Evolutionary conservation across 1,140 invertebrate species (phyloP).

Genomic region (Stegodyphus dumicola): DNA sequence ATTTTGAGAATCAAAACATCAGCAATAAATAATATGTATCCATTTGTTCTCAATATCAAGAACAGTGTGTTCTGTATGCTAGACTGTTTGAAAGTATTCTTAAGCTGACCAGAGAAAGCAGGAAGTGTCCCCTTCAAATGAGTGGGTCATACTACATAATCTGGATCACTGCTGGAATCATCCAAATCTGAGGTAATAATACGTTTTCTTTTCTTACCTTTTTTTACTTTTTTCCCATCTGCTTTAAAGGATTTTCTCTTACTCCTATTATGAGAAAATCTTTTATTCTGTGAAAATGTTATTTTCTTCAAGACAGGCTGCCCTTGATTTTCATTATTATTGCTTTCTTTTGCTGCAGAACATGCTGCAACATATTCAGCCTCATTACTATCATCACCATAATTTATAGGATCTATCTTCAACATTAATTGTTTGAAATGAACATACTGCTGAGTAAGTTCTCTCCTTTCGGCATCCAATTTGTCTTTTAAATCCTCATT

Average conservation of each 20-base stretch:
- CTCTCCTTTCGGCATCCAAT: slow-evolving; percentile 25
- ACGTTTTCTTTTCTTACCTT: slow-evolving; percentile 72
- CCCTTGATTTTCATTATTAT: not conserved
- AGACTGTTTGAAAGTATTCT: slow-evolving; percentile 18
- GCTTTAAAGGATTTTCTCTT: slow-evolving; percentile 64
- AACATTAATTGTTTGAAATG: slow-evolving; percentile 93
- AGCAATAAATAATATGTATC: slow-evolving; percentile 44
- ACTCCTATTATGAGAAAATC: slow-evolving; percentile 24
- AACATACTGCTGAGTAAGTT: slow-evolving; percentile 84
- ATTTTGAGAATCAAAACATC: slow-evolving; percentile 24
- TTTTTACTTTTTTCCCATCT: slow-evolving; percentile 76
- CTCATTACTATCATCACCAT: slow-evolving; percentile 75
- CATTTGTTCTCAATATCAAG: slow-evolving; percentile 20
- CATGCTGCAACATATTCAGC: not conserved
- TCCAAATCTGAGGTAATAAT: slow-evolving; percentile 74
- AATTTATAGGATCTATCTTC: slow-evolving; percentile 88
- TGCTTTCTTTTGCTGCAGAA: slow-evolving; percentile 14
- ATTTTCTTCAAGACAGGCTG: not conserved
- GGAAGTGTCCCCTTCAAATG: slow-evolving; percentile 18
- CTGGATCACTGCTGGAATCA: slow-evolving; percentile 78
- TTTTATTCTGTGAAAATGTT: slow-evolving; percentile 10
- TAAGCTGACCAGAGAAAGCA: slow-evolving; percentile 30
- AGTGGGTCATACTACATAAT: slow-evolving; percentile 69
- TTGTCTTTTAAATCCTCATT: slow-evolving; percentile 8
- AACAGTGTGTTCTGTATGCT: slow-evolving; percentile 27